These are phyloP conservation scores for Cirrhinus mrigala DNA, from an alignment of 2,797 vertebrate genomes.

Conservation along the genomic window DNA sequence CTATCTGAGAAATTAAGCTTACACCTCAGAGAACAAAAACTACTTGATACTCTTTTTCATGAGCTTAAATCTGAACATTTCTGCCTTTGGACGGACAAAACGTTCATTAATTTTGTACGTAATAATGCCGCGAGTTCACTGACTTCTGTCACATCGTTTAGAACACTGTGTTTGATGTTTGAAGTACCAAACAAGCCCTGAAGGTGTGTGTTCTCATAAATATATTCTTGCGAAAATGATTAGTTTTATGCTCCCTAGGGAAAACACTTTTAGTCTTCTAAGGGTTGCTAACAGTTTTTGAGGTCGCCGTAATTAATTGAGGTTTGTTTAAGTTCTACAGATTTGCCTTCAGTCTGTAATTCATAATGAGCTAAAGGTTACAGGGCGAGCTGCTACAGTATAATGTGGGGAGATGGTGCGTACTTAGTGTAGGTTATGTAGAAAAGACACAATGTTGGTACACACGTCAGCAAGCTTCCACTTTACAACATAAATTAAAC, in stretches of 20 bases:
- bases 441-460: not conserved
- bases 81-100: slow-evolving; percentile 28
- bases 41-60: not conserved
- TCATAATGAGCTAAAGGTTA: slow-evolving; percentile 34
- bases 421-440: slow-evolving; percentile 6
- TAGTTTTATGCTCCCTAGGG: not conserved
- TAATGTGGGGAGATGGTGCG: not conserved
- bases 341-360: slow-evolving; percentile 9
- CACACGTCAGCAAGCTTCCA: not conserved
- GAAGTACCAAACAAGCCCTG: slow-evolving; percentile 1
- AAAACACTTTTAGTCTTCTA: slow-evolving; percentile 13
- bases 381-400: not conserved
- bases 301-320: slow-evolving; percentile 25
- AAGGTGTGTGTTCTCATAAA: slow-evolving; percentile 19
- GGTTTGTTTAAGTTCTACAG: slow-evolving; percentile 17
- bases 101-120: slow-evolving; percentile 41
- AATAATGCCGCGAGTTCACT: slow-evolving; percentile 33
- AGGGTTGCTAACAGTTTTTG: slow-evolving; percentile 17
- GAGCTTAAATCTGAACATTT: not conserved
- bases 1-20: not conserved
- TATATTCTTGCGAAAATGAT: not conserved
- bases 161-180: slow-evolving; percentile 53
- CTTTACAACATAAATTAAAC: slow-evolving; percentile 19
- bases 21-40: not conserved
- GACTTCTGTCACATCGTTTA: slow-evolving; percentile 50